phyloP scores from a whole-genome alignment of 2,113 vertebrate genomes.

The Struthidea cinerea region DNA sequence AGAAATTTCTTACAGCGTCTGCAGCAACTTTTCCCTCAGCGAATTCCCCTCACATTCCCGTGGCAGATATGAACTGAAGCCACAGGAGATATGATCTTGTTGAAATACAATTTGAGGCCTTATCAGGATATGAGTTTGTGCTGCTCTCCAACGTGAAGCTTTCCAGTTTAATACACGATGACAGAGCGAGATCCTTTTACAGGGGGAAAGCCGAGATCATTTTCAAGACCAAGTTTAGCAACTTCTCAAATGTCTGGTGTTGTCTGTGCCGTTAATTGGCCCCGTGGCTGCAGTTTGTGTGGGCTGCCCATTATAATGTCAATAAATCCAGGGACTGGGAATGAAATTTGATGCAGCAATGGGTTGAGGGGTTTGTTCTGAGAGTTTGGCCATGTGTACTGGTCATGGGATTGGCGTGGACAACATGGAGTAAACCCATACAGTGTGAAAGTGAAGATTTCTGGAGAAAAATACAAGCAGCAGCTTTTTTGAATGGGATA shows the following conservation, averaged over 20 bases:
- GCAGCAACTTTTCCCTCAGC: not conserved
- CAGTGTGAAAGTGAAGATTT: not conserved
- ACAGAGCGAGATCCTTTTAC: slow-evolving; percentile 55
- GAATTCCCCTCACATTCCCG: not conserved
- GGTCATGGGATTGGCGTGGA: not conserved
- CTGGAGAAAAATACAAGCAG: not conserved
- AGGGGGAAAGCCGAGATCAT: not conserved
- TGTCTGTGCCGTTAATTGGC: slow-evolving; percentile 53
- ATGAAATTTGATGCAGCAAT: slow-evolving; percentile 17
- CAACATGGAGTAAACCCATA: rapidly evolving
- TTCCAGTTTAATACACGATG: slow-evolving; percentile 27
- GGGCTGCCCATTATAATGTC: slow-evolving; percentile 47
- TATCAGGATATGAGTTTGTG: not conserved
- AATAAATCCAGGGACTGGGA: slow-evolving; percentile 43
- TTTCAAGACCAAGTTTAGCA: slow-evolving; percentile 49
- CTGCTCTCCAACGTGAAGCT: not conserved
- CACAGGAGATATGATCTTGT: not conserved
- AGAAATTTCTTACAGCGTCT: rapidly evolving
- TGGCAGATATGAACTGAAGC: not conserved
- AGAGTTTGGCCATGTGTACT: not conserved
- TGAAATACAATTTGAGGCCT: not conserved
- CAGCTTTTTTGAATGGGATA: not conserved
- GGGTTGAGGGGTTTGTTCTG: not conserved
- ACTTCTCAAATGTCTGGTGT: slow-evolving; percentile 56
- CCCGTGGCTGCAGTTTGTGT: slow-evolving; percentile 45